Evolutionary conservation across 2,113 vertebrate genomes (phyloP).

Genomic region (Austrofundulus limnaeus): DNA sequence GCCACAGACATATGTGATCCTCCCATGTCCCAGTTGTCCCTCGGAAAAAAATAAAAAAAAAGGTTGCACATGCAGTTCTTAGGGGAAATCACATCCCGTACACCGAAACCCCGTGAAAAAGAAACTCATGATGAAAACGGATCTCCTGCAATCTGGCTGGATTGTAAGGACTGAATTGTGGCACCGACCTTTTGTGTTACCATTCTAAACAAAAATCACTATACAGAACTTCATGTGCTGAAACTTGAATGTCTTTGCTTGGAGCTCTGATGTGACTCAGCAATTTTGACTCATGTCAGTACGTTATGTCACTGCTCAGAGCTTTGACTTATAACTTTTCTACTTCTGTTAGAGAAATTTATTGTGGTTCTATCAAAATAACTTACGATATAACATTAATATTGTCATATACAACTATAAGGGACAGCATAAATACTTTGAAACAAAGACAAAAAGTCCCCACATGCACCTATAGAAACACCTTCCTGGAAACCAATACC

Average conservation of each 20-base stretch:
- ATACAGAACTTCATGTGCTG: conserved; percentile 2
- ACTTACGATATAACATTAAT: neutral
- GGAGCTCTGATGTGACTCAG: conserved; percentile 32
- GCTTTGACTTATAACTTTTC: too few species aligned
- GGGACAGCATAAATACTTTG: neutral
- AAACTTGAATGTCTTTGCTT: conserved; percentile 10
- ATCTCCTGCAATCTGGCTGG: conserved; percentile 12
- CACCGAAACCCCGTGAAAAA: conserved; percentile 12
- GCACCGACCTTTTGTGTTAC: conserved; percentile 1
- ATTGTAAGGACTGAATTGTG: conserved; percentile 1
- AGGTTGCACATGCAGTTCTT: conserved; percentile 4
- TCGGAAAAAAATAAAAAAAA: neutral
- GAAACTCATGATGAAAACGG: conserved; percentile 1
- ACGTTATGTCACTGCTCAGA: conserved; percentile 37
- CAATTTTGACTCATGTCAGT: conserved; percentile 43
- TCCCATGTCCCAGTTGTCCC: conserved; percentile 14
- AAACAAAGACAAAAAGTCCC: neutral
- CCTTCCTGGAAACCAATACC: conserved; percentile 5
- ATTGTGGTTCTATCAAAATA: neutral
- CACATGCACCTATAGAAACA: conserved; percentile 12
- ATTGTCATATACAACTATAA: neutral
- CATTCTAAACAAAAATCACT: neutral
- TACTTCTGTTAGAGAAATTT: conserved; percentile 1
- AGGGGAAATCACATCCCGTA: conserved; percentile 15
- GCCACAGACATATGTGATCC: neutral